Evolutionary conservation across 2,113 vertebrate species (phyloP).

Genomic region (Anas platyrhynchos): DNA sequence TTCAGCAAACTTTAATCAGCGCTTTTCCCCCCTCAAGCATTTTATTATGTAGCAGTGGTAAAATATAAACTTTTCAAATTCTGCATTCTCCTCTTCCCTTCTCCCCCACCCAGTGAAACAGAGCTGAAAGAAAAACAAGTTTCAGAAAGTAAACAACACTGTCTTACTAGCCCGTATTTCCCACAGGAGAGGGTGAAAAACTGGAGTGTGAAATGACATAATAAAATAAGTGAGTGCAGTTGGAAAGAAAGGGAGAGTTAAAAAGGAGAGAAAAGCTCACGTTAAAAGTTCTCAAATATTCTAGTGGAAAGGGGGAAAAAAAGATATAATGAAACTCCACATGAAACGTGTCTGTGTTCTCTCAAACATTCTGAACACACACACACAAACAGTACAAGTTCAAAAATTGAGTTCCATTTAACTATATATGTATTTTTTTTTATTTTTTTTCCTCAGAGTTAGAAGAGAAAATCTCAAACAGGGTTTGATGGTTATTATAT

Average conservation of each 20-base stretch:
- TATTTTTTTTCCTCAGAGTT: background rate
- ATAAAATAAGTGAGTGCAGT: background rate
- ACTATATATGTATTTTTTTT: background rate
- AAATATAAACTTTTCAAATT: background rate
- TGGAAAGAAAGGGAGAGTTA: background rate
- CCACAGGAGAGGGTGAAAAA: background rate
- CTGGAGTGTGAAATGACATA: background rate
- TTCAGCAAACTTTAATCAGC: background rate
- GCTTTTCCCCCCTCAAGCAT: background rate
- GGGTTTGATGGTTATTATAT: background rate
- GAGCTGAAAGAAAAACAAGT: background rate
- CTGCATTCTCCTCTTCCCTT: background rate
- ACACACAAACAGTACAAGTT: background rate
- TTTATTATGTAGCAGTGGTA: background rate
- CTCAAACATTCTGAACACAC: background rate
- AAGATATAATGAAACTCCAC: background rate
- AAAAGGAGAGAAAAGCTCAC: background rate
- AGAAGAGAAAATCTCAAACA: background rate
- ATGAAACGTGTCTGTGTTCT: background rate
- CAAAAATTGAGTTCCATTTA: background rate
- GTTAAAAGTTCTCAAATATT: background rate
- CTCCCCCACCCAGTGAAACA: background rate
- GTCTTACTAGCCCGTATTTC: background rate
- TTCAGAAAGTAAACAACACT: background rate
- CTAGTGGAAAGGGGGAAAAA: background rate